Base-by-base conservation (phyloP, 1,140 invertebrate species). In the Portunus trituberculatus region DNA sequence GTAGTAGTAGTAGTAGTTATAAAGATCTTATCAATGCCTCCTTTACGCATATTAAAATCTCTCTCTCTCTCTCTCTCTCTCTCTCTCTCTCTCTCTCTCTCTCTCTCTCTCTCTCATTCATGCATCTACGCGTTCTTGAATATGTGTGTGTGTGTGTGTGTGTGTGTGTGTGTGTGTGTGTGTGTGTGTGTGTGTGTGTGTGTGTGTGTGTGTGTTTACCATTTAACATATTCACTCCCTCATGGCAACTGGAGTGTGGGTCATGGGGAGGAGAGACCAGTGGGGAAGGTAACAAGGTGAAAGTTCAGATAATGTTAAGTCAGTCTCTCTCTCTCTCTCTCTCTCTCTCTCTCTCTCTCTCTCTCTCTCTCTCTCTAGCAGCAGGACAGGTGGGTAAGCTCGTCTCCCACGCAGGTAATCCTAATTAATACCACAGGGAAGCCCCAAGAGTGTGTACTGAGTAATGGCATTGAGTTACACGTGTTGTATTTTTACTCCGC, bases 71-170 rank as follows among this genome's bases (percentile, higher is more conserved):
- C 67, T 76, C 67, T 76, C 67, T 76, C 67, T 76, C 67, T 76
- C 67, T 76, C 67, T 76, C 67, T 76, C 67, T 76, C 67, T 76
- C 67, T 76, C 67, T 76, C 67, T 76, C 67, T 76, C 67, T 76
- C 67, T 76, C 67, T 76, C 67, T 76, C 67, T 76, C 67, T 76
- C 67, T 76, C 67, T n/a, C 25, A 25, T n/a, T 20, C 20, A 88
- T 28, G 20, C 86, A n/a, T 92, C 25, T 48, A 29, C 39, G 52
- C 82, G 67, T 82, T 31, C 82, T 45, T 31, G 48, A 76, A 31
- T 76, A 25, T 59, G 29, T 92, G 67, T 92, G 29, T 92, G 29
- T 92, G 31, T 92, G 67, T 92, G 29, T 92, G 25, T 92, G 52
- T 76, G 52, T 92, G 52, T 92, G 52, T 39, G 32, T 90, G 32